Evolutionary conservation across 1,140 invertebrate genomes (phyloP).

Genomic region (Drosophila jambulina): DNA sequence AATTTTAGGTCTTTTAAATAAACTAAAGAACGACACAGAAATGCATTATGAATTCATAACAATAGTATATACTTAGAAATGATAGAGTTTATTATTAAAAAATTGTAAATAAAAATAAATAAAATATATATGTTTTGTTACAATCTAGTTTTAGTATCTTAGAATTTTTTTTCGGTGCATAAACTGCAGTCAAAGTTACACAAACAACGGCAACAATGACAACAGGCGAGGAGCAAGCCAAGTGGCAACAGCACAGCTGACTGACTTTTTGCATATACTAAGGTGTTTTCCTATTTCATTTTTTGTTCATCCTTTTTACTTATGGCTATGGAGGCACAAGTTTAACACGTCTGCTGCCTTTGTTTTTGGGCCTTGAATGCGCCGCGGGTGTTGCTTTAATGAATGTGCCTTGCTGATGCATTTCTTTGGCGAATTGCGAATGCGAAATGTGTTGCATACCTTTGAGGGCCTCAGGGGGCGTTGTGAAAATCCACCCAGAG

Average conservation of each 20-base stretch:
- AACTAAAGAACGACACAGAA: neutral
- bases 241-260: slow-evolving; percentile 57
- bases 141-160: neutral
- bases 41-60: neutral
- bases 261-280: slow-evolving; percentile 39
- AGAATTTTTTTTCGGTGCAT: neutral
- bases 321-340: slow-evolving; percentile 14
- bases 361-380: slow-evolving; percentile 53
- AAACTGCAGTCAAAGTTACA: slow-evolving; percentile 18
- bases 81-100: neutral
- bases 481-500: slow-evolving; percentile 3
- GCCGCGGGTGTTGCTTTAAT: slow-evolving; percentile 72
- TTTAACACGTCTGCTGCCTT: slow-evolving; percentile 46
- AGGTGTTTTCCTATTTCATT: slow-evolving; percentile 10
- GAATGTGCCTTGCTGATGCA: slow-evolving; percentile 56
- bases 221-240: slow-evolving; percentile 43
- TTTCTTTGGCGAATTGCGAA: slow-evolving; percentile 35
- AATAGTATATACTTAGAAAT: too few species aligned
- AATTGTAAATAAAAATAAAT: neutral
- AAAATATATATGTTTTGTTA: neutral
- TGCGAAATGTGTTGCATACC: slow-evolving; percentile 43
- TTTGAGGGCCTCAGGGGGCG: slow-evolving; percentile 9
- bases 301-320: slow-evolving; percentile 15
- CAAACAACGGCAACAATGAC: slow-evolving; percentile 32
- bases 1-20: neutral